A percentile compares a stretch with the other conserved stretches of the same genome.
Evolutionary conservation across 2,113 vertebrate species (phyloP).

Genomic region (Steatornis caripensis): DNA sequence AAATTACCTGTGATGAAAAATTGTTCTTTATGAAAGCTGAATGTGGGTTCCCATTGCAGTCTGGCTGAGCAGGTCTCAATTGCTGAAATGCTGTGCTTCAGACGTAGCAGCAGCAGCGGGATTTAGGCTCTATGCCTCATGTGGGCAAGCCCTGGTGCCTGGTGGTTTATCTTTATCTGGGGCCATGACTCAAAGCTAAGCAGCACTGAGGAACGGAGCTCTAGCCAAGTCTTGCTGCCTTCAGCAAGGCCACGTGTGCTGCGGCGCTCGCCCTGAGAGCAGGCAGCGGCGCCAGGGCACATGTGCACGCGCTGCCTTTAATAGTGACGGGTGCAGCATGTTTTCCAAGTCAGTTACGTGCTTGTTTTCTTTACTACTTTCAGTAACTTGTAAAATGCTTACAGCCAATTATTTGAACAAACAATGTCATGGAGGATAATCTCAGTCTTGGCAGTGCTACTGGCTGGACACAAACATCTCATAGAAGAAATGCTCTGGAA

Average conservation of each 20-base stretch:
- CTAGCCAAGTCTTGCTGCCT: neutral
- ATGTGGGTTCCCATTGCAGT: fast-evolving
- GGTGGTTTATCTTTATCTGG: neutral
- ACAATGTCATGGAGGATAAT: neutral
- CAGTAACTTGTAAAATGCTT: neutral
- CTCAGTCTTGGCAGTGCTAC: neutral
- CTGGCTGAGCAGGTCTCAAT: neutral
- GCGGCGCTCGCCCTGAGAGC: neutral
- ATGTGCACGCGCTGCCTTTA: neutral
- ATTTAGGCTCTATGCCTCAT: neutral
- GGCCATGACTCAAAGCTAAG: neutral
- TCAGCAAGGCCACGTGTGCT: neutral
- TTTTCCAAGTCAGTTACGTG: neutral
- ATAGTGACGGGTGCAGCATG: neutral
- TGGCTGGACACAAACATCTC: neutral
- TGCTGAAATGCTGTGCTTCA: neutral
- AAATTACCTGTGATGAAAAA: neutral
- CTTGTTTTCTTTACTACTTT: conserved; percentile 35
- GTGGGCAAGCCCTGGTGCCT: neutral
- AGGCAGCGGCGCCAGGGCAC: neutral
- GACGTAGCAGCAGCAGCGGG: fast-evolving
- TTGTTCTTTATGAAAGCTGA: neutral
- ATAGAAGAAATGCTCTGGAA: neutral
- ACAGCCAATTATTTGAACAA: neutral
- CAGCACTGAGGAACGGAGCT: neutral